Evolutionary conservation across 1,140 invertebrate genomes (phyloP).

Genomic region (Metopolophium dirhodum): DNA sequence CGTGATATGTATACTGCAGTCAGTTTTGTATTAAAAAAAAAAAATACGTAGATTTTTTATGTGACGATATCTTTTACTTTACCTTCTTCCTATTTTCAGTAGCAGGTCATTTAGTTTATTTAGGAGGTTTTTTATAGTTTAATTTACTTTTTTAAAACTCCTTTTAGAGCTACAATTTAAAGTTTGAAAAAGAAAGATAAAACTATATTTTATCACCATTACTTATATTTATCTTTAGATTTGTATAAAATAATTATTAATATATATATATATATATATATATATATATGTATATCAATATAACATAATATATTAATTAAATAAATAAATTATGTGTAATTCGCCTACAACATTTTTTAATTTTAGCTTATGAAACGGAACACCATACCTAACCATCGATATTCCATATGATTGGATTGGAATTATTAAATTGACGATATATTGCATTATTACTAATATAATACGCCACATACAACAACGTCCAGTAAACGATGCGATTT

Average conservation of each 20-base stretch:
- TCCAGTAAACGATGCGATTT: background rate
- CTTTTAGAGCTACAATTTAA: background rate
- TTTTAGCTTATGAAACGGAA: background rate
- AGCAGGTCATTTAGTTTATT: background rate
- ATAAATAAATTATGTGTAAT: background rate
- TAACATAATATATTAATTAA: too few relatives aligned
- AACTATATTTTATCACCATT: background rate
- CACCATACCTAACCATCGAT: background rate
- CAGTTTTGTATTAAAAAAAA: background rate
- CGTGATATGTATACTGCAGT: background rate
- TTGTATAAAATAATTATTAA: background rate
- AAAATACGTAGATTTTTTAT: background rate
- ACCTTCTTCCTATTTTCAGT: background rate
- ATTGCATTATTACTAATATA: background rate
- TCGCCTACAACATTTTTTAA: background rate
- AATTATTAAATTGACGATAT: background rate
- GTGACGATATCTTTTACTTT: background rate
- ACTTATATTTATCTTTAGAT: background rate
- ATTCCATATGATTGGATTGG: background rate
- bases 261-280: too few relatives aligned
- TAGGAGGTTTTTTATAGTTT: background rate
- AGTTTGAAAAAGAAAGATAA: background rate
- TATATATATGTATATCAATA: too few relatives aligned
- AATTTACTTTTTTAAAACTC: background rate
- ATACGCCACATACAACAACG: background rate